Percentiles rank a stretch among this genome's conserved stretches.
Evolutionary conservation across 2,797 vertebrate species (phyloP).

Genomic region (Acipenser transmontanus): DNA sequence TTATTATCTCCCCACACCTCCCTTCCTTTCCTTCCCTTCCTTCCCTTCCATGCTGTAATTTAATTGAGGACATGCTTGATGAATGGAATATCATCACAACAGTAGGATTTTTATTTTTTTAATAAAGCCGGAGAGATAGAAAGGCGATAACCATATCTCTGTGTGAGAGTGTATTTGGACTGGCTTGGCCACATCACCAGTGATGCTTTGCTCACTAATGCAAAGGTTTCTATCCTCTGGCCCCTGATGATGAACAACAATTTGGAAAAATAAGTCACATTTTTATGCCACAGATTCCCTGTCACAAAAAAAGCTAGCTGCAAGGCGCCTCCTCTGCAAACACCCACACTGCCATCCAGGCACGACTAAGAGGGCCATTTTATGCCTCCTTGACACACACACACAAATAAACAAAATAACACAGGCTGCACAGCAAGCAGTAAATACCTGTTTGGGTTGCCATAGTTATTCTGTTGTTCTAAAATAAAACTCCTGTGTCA

Average conservation of each 20-base stretch:
- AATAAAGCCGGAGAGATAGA: constrained; percentile 7
- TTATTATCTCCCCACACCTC: no score
- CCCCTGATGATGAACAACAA: constrained; percentile 10
- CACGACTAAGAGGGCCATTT: not conserved
- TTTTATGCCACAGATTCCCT: constrained; percentile 9
- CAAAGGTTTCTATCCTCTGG: constrained; percentile 11
- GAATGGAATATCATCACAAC: constrained; percentile 9
- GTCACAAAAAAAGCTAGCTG: not conserved
- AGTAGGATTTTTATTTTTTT: constrained; percentile 1
- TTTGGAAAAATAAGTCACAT: constrained; percentile 17
- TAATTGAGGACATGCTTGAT: constrained; percentile 6
- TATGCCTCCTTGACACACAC: not conserved
- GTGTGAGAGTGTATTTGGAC: not conserved
- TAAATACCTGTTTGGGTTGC: no score
- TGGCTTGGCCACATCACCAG: constrained; percentile 12
- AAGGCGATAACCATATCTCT: not conserved
- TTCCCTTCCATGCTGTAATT: not conserved
- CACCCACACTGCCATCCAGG: not conserved
- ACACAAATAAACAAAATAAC: not conserved
- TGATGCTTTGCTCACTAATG: not conserved
- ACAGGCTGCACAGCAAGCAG: no score
- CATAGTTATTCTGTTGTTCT: not conserved
- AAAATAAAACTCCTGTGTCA: not conserved
- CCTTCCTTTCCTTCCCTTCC: not conserved
- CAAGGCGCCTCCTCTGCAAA: not conserved